Base-by-base conservation (phyloP, 2,797 vertebrate genomes). In the Phrynocephalus guinanensis region DNA sequence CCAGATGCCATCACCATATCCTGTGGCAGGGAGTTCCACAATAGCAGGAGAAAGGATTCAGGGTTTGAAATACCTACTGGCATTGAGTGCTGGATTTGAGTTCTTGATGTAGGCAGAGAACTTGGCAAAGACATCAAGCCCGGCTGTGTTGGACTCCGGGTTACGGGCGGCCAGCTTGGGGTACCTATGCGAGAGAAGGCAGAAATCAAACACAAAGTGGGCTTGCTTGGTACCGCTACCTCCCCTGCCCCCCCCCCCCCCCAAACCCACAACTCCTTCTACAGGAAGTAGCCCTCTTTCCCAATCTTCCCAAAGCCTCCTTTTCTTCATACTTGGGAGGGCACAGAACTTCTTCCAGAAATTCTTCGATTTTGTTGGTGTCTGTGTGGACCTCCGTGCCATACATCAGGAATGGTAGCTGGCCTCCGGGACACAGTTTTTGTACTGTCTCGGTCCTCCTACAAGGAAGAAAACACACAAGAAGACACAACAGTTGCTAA, bases 351-450 rank as follows among this genome's bases (percentile, higher is more conserved):
- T 98, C 98, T 95, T 99, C 98, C 93, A 99, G 95, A 91, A 99
- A 99, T 93, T 99, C 98, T 95, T 99, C 98, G 0, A 98, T 98
- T 95, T 99, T 98, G 96, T 99, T 99, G 94, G 98, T 98, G 96
- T 99, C 98, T 0, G 98, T 98, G 94, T 98, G 97, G 87, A 99
- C 98, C 90, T 99, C 98, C 0, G 87, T 96, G 77, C 97, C 95
- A 0, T 97, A 98, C 71, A 98, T 91, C 86, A 99, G 96, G 94
- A 98, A 99, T 0, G 98, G 98, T 8, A 98, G 98, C 95, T 98
- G 98, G 10, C 98, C 97, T 13, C 98, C 98, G 0, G 98, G 98
- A 22, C 98, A 98, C 85, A 99, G 92, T 86, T 98, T 97, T 93
- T 98, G 98, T 79, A 99, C 96, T 9, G 97, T 97, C 66, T 98